Conservation (phyloP, 2,113 vertebrate genomes). For the Phylloscopus trochilus region DNA sequence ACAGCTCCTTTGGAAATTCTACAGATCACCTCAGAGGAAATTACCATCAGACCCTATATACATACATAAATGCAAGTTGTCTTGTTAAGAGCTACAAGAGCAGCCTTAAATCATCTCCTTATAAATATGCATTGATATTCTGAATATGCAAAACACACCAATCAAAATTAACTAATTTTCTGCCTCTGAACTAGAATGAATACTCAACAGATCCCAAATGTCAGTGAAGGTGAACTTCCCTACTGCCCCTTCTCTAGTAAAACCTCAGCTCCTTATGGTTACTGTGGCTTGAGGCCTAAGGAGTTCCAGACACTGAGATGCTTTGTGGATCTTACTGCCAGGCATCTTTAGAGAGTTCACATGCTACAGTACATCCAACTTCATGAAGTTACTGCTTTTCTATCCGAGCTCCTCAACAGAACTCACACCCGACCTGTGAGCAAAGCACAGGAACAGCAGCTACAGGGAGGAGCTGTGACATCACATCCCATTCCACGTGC, state of each 20-base stretch:
- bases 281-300: background rate
- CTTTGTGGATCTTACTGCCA: background rate
- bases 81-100: background rate
- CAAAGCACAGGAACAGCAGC: background rate
- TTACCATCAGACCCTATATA: background rate
- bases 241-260: background rate
- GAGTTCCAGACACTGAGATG: background rate
- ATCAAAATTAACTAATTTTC: background rate
- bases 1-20: background rate
- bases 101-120: background rate
- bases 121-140: background rate
- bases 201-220: background rate
- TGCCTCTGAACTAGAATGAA: background rate
- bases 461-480: background rate
- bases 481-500: background rate
- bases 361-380: rapidly evolving
- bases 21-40: background rate
- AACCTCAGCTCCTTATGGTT: background rate
- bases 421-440: background rate
- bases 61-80: background rate
- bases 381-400: background rate
- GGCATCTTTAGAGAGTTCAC: background rate
- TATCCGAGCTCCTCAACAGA: background rate
- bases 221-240: background rate
- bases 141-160: background rate